phyloP scores from a whole-genome alignment of 2,888 invertebrate species.

The Troides helena region DNA sequence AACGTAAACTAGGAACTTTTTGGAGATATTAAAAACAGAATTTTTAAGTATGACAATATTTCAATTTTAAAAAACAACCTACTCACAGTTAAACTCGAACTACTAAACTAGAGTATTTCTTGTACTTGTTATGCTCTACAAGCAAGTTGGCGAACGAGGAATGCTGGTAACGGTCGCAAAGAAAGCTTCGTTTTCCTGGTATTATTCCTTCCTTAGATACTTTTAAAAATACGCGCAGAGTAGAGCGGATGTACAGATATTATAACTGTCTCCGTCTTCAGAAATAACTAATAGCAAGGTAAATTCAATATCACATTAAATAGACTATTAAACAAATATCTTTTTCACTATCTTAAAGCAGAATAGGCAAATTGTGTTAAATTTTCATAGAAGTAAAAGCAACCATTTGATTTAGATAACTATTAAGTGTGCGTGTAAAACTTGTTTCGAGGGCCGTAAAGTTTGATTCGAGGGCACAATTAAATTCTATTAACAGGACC shows the following conservation, averaged over 20 bases:
- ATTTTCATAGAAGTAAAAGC: constrained; percentile 29
- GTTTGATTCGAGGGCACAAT: constrained; percentile 54
- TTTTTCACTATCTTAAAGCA: constrained; percentile 13
- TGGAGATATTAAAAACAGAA: neutral
- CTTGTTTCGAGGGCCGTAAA: constrained; percentile 30
- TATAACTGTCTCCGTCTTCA: too few species aligned
- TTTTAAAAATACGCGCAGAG: too few species aligned
- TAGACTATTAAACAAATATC: constrained; percentile 23
- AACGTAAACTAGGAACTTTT: neutral
- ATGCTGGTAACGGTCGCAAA: too few species aligned
- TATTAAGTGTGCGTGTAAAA: constrained; percentile 29
- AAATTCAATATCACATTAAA: constrained; percentile 6
- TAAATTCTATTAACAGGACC: constrained; percentile 74
- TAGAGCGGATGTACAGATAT: too few species aligned
- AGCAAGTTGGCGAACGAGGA: too few species aligned
- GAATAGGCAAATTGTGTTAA: constrained; percentile 28
- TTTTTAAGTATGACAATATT: neutral
- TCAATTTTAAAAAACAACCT: too few species aligned
- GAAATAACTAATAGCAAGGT: neutral
- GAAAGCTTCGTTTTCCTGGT: too few species aligned
- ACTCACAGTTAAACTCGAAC: too few species aligned
- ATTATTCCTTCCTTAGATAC: too few species aligned
- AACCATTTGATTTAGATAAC: constrained; percentile 30
- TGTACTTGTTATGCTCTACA: too few species aligned
- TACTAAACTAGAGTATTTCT: too few species aligned